These are phyloP conservation scores for Epirrhoe tristata DNA, from an alignment of 2,888 invertebrate genomes.

Conservation along the genomic window DNA sequence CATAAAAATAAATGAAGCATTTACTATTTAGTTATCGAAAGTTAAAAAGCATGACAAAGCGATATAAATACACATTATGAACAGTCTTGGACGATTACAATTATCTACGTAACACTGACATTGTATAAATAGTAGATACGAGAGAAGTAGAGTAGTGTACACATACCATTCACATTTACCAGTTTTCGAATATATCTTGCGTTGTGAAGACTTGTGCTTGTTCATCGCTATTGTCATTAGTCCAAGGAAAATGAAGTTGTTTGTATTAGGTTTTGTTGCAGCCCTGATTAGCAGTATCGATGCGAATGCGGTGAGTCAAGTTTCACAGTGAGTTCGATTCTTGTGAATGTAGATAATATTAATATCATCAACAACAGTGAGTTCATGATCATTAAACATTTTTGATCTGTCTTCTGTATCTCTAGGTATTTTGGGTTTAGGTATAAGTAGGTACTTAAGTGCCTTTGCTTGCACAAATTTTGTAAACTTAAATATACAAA, in stretches of 20 bases:
- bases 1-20: constrained; percentile 11
- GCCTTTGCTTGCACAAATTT: no score
- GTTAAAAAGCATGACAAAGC: constrained; percentile 7
- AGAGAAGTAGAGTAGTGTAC: neutral
- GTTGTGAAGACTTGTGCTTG: constrained; percentile 31
- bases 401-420: no score
- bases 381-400: no score
- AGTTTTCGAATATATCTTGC: constrained; percentile 36
- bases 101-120: neutral
- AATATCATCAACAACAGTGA: no score
- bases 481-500: no score
- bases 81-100: neutral
- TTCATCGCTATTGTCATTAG: constrained; percentile 4
- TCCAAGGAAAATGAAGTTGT: constrained; percentile 43
- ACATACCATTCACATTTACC: constrained; percentile 26
- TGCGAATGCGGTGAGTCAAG: constrained; percentile 50
- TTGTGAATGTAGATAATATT: no score
- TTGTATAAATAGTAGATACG: constrained; percentile 1
- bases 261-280: constrained; percentile 45
- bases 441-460: no score
- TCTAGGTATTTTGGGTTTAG: no score
- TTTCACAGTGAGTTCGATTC: neutral
- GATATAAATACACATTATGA: constrained; percentile 11
- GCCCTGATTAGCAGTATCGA: constrained; percentile 38
- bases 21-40: neutral